Conservation (phyloP, 2,797 vertebrate genomes). For the Rhinophrynus dorsalis region DNA sequence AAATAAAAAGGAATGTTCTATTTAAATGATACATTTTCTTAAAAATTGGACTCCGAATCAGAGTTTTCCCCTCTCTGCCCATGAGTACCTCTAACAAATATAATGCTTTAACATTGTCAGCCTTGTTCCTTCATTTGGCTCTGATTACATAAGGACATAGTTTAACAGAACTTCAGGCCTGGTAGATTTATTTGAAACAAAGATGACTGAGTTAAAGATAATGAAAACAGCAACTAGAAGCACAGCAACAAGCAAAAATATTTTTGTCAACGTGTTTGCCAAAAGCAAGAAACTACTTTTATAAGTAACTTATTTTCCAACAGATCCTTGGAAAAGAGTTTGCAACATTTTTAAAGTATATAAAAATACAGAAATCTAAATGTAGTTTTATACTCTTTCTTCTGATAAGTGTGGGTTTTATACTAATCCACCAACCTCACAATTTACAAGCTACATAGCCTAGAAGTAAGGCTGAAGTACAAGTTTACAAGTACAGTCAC, state of each 20-base stretch:
- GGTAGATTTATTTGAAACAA: constrained; percentile 33
- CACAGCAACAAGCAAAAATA: constrained; percentile 28
- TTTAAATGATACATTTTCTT: no score
- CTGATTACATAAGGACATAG: neutral
- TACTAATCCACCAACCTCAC: no score
- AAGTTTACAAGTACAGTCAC: no score
- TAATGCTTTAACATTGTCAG: constrained; percentile 12
- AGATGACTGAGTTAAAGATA: constrained; percentile 6
- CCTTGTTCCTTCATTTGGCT: constrained; percentile 22
- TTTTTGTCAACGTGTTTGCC: constrained; percentile 25
- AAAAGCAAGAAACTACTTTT: constrained; percentile 23
- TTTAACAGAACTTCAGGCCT: constrained; percentile 11
- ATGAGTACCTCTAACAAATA: neutral
- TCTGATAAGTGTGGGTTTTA: no score
- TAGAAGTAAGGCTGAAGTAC: no score
- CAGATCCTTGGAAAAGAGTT: no score
- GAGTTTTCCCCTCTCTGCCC: neutral
- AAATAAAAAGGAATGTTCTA: no score
- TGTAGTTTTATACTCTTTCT: no score
- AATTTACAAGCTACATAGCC: no score
- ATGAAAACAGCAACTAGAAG: constrained; percentile 27
- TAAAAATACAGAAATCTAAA: no score
- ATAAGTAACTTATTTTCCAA: neutral
- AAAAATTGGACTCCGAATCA: no score
- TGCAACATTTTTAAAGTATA: no score